Percentiles rank a stretch among this genome's conserved stretches.
Evolutionary conservation across 2,797 vertebrate species (phyloP).

Genomic region (Pelochelys cantorii): DNA sequence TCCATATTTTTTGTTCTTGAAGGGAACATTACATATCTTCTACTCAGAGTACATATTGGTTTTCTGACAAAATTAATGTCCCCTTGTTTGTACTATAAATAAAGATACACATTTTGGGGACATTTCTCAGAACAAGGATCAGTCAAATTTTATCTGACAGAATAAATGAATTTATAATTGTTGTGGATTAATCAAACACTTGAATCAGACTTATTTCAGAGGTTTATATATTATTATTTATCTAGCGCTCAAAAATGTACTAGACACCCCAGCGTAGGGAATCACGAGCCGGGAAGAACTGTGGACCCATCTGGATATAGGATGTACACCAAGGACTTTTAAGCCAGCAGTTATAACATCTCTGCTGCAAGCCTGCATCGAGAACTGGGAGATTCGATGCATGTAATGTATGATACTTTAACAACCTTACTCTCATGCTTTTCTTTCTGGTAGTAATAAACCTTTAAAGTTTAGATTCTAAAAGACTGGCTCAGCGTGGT

Average conservation of each 20-base stretch:
- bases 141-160: conserved; percentile 11
- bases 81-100: neutral
- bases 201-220: neutral
- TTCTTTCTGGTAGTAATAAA: too few relatives aligned
- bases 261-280: neutral
- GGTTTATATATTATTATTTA: neutral
- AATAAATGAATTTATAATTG: neutral
- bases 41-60: neutral
- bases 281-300: too few relatives aligned
- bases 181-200: neutral
- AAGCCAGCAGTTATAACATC: too few relatives aligned
- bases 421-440: too few relatives aligned
- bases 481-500: too few relatives aligned
- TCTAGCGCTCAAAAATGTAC: neutral
- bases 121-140: neutral
- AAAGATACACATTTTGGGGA: neutral
- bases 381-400: too few relatives aligned
- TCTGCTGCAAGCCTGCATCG: too few relatives aligned
- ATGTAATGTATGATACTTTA: too few relatives aligned
- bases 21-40: neutral
- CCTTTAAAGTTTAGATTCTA: too few relatives aligned
- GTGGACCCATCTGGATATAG: too few relatives aligned
- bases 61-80: neutral
- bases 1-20: neutral
- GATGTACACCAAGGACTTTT: too few relatives aligned